Percentiles rank a stretch among this genome's conserved stretches.
Conservation (phyloP, 1,140 invertebrate species). For the Scaptomyza pallida region DNA sequence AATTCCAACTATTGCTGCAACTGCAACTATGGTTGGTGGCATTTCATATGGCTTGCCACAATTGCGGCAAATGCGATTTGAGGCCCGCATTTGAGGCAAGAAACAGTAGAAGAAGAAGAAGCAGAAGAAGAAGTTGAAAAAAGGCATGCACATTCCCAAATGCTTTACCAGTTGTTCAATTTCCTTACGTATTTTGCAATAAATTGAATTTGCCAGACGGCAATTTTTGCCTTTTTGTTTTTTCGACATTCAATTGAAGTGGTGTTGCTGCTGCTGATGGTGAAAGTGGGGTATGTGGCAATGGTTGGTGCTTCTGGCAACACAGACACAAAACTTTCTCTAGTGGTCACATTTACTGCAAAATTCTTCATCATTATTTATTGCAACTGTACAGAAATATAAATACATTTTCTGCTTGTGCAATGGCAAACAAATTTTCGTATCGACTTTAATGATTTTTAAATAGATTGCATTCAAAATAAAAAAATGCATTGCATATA, state of each 20-base stretch:
- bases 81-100: slow-evolving; percentile 18
- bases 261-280: no score
- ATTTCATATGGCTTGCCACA: slow-evolving; percentile 1
- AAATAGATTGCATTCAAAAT: no score
- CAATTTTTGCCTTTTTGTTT: slow-evolving; percentile 17
- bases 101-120: no score
- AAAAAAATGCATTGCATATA: no score
- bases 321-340: neutral
- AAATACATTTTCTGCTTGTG: neutral
- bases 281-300: no score
- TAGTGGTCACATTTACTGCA: neutral
- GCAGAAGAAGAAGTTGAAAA: neutral
- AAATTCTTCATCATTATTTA: neutral
- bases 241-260: slow-evolving; percentile 12
- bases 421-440: neutral
- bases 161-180: slow-evolving; percentile 30
- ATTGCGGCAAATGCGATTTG: slow-evolving; percentile 52
- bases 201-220: slow-evolving; percentile 37
- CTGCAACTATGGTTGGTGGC: slow-evolving; percentile 7
- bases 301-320: no score
- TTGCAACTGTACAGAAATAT: neutral
- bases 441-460: no score
- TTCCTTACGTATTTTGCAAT: slow-evolving; percentile 33
- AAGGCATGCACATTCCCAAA: slow-evolving; percentile 27
- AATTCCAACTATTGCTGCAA: neutral